These are phyloP conservation scores for Acanthis flammea DNA, from an alignment of 2,797 vertebrate genomes.

Conservation along the genomic window DNA sequence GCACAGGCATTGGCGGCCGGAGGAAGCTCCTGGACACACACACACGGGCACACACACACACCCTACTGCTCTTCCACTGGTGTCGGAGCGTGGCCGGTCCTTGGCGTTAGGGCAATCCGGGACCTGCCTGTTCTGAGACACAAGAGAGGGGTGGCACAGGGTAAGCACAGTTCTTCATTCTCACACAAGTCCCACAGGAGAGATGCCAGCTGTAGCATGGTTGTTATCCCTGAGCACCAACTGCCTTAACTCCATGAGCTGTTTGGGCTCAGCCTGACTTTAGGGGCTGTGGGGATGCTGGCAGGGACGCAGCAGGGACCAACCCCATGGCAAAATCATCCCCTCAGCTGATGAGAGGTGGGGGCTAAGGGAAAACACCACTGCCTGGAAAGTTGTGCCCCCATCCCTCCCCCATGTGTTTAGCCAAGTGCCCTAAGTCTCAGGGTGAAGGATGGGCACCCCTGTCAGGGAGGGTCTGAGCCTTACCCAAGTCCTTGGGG, in stretches of 20 bases:
- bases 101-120: conserved; percentile 28
- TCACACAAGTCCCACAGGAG: not conserved
- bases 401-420: not conserved
- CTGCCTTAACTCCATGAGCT: fast-evolving
- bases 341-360: not conserved
- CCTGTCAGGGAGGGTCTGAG: not conserved
- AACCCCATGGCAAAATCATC: fast-evolving
- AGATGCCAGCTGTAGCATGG: not conserved
- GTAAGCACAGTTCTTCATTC: not conserved
- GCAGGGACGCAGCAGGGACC: not conserved
- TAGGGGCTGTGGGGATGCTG: not conserved
- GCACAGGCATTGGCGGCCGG: not conserved
- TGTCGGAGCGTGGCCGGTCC: not conserved
- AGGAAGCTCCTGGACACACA: conserved; percentile 43
- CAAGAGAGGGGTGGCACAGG: not conserved
- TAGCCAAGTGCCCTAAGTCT: not conserved
- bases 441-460: not conserved
- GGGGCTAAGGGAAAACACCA: not conserved
- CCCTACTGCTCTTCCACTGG: not conserved
- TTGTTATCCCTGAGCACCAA: fast-evolving
- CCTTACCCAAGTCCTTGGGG: conserved; percentile 86
- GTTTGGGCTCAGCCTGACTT: not conserved
- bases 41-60: conserved; percentile 42
- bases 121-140: conserved; percentile 68
- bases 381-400: not conserved